phyloP scores from a whole-genome alignment of 2,797 vertebrate genomes.

The Muscicapa comitata region DNA sequence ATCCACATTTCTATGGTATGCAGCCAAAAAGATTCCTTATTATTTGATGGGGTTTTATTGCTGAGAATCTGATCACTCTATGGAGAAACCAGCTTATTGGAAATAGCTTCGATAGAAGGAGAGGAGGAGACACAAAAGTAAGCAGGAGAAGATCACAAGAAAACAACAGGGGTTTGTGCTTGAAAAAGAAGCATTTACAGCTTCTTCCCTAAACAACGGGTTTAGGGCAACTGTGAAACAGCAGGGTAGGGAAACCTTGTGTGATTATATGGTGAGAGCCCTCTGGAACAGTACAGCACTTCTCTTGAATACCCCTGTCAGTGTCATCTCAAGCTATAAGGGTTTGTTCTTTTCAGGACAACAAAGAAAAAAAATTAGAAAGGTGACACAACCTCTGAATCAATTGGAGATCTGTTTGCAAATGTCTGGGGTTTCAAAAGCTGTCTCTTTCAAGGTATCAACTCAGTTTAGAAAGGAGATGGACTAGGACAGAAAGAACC shows the following conservation, averaged over 20 bases:
- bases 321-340: not conserved
- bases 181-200: not conserved
- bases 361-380: not conserved
- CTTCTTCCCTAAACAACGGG: not conserved
- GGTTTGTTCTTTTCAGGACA: not conserved
- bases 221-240: not conserved
- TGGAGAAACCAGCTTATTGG: not conserved
- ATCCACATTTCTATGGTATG: not conserved
- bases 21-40: not conserved
- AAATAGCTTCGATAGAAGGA: not conserved
- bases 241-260: not conserved
- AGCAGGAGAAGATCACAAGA: not conserved
- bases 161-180: not conserved
- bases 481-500: not conserved
- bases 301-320: not conserved
- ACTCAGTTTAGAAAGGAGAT: not conserved
- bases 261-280: not conserved
- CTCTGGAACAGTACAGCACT: not conserved
- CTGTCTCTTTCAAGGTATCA: not conserved
- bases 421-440: not conserved
- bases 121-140: not conserved
- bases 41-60: not conserved
- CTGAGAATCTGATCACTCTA: not conserved
- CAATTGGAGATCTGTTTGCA: not conserved
- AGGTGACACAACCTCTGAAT: not conserved